A percentile compares a stretch with the other conserved stretches of the same genome.
Conservation (phyloP, 1,140 invertebrate genomes). For the Lepidurus arcticus region DNA sequence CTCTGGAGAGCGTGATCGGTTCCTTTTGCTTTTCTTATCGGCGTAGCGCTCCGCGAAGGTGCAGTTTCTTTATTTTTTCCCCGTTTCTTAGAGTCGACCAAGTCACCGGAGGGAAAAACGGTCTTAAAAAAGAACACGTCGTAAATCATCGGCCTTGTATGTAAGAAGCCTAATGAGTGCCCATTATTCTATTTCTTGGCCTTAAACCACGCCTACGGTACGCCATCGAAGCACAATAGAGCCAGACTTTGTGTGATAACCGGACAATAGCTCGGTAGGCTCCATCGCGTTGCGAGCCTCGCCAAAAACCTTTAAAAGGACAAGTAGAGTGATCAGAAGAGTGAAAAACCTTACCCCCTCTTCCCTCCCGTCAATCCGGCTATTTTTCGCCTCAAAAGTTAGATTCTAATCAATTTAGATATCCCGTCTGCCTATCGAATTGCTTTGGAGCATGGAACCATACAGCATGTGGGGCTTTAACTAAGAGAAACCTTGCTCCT, state of each 20-base stretch:
- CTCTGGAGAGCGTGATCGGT: neutral
- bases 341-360: neutral
- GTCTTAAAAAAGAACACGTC: neutral
- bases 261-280: neutral
- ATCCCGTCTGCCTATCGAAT: neutral
- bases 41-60: neutral
- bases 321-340: too few species aligned
- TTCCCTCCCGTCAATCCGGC: neutral
- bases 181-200: conserved; percentile 11
- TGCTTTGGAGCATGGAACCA: neutral
- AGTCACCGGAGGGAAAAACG: neutral
- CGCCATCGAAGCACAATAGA: neutral
- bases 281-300: neutral
- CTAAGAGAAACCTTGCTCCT: neutral
- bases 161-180: conserved; percentile 3
- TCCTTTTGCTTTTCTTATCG: neutral
- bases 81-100: neutral
- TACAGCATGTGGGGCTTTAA: neutral
- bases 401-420: neutral
- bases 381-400: neutral
- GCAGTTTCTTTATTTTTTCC: neutral
- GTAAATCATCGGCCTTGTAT: neutral
- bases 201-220: neutral
- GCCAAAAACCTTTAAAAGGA: neutral
- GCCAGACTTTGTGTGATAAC: neutral